Evolutionary conservation across 2,797 vertebrate genomes (phyloP).

Genomic region (Gastrophryne carolinensis): DNA sequence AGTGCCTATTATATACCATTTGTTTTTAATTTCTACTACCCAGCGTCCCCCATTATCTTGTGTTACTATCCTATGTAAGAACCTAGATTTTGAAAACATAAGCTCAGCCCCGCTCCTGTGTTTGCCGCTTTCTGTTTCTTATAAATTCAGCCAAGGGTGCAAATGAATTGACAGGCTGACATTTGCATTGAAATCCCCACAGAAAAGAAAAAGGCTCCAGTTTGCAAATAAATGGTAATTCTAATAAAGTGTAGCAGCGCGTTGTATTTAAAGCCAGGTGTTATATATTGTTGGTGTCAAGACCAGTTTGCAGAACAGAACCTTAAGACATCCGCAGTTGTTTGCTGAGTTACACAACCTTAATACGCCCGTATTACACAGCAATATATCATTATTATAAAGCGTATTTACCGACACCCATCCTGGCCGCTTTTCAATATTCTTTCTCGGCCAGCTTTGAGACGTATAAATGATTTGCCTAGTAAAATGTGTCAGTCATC

Average conservation of each 20-base stretch:
- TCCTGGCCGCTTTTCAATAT: background rate
- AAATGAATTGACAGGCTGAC: background rate
- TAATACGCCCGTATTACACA: conserved; percentile 8
- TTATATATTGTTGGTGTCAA: conserved; percentile 7
- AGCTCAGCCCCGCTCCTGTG: background rate
- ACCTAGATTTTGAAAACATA: background rate
- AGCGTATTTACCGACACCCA: background rate
- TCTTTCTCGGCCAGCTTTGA: background rate
- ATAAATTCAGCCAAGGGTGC: background rate
- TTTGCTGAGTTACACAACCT: background rate
- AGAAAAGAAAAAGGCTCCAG: background rate
- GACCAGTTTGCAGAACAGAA: conserved; percentile 2
- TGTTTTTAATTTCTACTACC: too few relatives aligned
- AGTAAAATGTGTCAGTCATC: conserved; percentile 27
- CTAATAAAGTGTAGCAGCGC: background rate
- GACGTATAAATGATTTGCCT: conserved; percentile 9
- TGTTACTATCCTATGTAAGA: too few relatives aligned
- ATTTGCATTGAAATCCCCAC: conserved; percentile 9
- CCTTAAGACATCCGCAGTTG: background rate
- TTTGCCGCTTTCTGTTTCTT: background rate
- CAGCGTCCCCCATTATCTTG: too few relatives aligned
- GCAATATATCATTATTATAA: conserved; percentile 22
- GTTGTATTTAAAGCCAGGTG: background rate
- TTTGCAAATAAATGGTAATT: conserved; percentile 1
- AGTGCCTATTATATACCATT: too few relatives aligned